phyloP scores from a whole-genome alignment of 2,113 vertebrate genomes.

The mouse (Mus musculus) region DNA sequence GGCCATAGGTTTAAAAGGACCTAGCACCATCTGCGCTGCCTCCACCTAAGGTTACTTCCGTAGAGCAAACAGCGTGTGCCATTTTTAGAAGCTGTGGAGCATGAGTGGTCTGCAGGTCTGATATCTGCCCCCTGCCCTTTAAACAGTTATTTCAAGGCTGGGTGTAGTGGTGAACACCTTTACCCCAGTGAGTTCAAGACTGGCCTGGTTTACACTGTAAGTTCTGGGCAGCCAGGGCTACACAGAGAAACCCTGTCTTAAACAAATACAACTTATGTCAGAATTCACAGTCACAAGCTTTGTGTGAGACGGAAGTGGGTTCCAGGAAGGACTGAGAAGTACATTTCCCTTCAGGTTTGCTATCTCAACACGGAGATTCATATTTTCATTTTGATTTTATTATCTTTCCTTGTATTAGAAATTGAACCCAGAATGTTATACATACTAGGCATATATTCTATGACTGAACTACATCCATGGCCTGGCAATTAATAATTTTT shows the following conservation, averaged over 20 bases:
- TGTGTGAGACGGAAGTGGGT: conserved; percentile 3
- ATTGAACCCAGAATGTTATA: background rate
- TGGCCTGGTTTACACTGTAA: background rate
- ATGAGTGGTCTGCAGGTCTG: background rate
- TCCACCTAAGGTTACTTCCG: background rate
- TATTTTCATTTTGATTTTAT: conserved; percentile 48
- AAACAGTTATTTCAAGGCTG: background rate
- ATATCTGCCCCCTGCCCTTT: background rate
- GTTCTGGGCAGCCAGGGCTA: background rate
- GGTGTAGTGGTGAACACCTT: too few species aligned
- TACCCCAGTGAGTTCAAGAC: background rate
- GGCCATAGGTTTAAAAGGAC: background rate
- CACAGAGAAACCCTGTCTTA: background rate
- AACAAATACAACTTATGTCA: background rate
- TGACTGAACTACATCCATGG: background rate
- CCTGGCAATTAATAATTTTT: conserved; percentile 34
- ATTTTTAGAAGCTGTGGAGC: background rate
- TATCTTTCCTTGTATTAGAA: background rate
- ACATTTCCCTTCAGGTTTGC: background rate
- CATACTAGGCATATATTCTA: background rate
- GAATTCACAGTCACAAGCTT: background rate
- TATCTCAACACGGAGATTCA: background rate
- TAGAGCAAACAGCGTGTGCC: background rate
- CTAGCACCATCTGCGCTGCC: background rate
- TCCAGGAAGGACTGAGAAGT: background rate